These are phyloP conservation scores for Lagopus muta DNA, from an alignment of 2,113 vertebrate species.

Conservation along the genomic window DNA sequence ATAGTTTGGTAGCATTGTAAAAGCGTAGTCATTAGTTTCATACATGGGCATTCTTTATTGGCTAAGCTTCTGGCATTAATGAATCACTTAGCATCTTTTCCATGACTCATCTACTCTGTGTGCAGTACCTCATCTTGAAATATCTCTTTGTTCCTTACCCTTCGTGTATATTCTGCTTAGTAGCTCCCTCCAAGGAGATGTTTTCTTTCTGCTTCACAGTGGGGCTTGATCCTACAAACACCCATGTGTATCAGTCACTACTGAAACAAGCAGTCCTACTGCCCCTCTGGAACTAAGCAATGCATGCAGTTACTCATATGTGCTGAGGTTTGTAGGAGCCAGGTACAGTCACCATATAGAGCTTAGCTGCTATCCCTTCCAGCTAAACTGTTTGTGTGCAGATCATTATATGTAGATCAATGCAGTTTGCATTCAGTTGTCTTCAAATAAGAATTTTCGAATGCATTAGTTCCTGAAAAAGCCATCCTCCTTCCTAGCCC, in stretches of 20 bases:
- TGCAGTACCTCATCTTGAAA: slow-evolving; percentile 54
- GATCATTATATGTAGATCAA: not conserved
- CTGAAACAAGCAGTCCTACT: not conserved
- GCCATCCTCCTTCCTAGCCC: not conserved
- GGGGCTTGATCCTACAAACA: not conserved
- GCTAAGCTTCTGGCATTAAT: slow-evolving; percentile 51
- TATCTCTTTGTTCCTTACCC: slow-evolving; percentile 45
- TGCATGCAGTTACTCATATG: not conserved
- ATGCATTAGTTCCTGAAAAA: not conserved
- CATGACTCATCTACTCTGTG: slow-evolving; percentile 65
- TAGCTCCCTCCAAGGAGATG: slow-evolving; percentile 22
- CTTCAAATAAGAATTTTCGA: not conserved
- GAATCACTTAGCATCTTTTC: slow-evolving; percentile 65
- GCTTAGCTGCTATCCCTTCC: not conserved
- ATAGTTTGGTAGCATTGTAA: slow-evolving; percentile 55
- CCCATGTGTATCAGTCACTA: not conserved
- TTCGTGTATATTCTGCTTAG: slow-evolving; percentile 21
- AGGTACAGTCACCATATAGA: not conserved
- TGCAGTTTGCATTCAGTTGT: not conserved
- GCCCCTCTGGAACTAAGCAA: not conserved
- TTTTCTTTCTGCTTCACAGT: slow-evolving; percentile 27
- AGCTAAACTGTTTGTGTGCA: not conserved
- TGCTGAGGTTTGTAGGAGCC: not conserved
- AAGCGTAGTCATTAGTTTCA: slow-evolving; percentile 56
- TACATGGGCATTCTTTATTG: slow-evolving; percentile 47